A percentile compares a stretch with the other conserved stretches of the same genome.
phyloP scores from a whole-genome alignment of 2,113 vertebrate species.

The Paracanthobrama guichenoti region DNA sequence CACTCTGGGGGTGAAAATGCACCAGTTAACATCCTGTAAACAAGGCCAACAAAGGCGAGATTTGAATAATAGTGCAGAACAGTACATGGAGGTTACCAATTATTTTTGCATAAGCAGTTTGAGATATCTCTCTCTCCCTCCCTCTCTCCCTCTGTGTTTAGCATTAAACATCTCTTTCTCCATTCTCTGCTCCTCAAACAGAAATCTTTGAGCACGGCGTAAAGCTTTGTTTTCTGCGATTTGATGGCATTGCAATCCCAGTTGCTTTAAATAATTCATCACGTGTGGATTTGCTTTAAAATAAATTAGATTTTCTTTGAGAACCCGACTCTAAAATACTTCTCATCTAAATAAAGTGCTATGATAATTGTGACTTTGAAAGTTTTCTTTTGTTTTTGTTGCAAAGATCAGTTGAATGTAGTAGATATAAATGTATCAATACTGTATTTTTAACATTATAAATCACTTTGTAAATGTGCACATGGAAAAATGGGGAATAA shows the following conservation, averaged over 20 bases:
- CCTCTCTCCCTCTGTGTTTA: slow-evolving; percentile 60
- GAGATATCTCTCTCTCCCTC: slow-evolving; percentile 40
- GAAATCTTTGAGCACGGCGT: slow-evolving; percentile 50
- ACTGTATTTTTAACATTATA: not conserved
- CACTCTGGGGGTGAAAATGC: slow-evolving; percentile 50
- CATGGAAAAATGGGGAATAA: not conserved
- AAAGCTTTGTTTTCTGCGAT: slow-evolving; percentile 53
- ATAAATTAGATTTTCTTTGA: slow-evolving; percentile 60
- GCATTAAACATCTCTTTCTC: slow-evolving; percentile 60
- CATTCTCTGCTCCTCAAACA: slow-evolving; percentile 53
- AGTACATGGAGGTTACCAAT: slow-evolving; percentile 62
- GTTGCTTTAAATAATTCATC: slow-evolving; percentile 73
- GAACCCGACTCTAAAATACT: slow-evolving; percentile 50
- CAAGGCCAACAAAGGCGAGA: slow-evolving; percentile 64
- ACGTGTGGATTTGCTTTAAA: slow-evolving; percentile 66
- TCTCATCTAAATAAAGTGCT: slow-evolving; percentile 54
- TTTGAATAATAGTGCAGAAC: slow-evolving; percentile 59
- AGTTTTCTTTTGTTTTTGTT: slow-evolving; percentile 19
- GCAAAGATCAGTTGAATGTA: slow-evolving; percentile 11
- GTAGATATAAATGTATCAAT: not conserved
- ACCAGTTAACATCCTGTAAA: slow-evolving; percentile 66
- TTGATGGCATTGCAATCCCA: slow-evolving; percentile 61
- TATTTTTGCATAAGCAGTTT: slow-evolving; percentile 57
- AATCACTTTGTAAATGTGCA: not conserved
- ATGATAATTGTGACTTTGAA: slow-evolving; percentile 25